Conservation (phyloP, 2,888 invertebrate genomes). For the Heteromyza rotundicornis region DNA sequence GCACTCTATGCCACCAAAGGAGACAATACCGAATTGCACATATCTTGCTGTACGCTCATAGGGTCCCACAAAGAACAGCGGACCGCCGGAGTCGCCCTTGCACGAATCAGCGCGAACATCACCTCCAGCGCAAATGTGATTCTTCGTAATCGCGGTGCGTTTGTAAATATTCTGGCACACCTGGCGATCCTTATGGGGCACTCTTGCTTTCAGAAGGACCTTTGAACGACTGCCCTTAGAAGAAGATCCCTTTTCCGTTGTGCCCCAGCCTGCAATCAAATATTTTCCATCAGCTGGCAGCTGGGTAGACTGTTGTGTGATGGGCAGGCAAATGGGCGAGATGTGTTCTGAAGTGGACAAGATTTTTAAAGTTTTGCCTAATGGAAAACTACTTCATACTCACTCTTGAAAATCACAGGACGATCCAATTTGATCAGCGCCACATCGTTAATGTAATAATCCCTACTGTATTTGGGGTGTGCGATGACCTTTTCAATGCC, state of each 20-base stretch:
- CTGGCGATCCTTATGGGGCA: constrained; percentile 32
- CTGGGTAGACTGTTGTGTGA: constrained; percentile 32
- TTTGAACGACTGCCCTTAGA: constrained; percentile 28
- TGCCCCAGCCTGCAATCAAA: constrained; percentile 55
- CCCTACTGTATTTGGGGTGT: constrained; percentile 65
- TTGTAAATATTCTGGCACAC: constrained; percentile 43
- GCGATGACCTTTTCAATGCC: constrained; percentile 55
- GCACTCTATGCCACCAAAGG: constrained; percentile 68
- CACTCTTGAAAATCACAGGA: constrained; percentile 42
- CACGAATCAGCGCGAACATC: constrained; percentile 46
- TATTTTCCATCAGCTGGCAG: constrained; percentile 36
- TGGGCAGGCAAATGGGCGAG: constrained; percentile 52
- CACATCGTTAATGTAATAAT: constrained; percentile 65
- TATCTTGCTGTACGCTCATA: constrained; percentile 37
- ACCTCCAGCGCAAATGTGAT: constrained; percentile 65
- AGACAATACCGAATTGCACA: constrained; percentile 67
- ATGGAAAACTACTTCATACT: constrained; percentile 15
- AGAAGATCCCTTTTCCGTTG: constrained; percentile 38
- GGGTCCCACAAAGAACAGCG: constrained; percentile 41
- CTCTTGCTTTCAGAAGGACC: constrained; percentile 42
- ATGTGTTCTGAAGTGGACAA: constrained; percentile 38
- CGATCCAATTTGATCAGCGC: constrained; percentile 65
- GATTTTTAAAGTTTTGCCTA: background rate
- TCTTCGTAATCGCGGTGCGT: constrained; percentile 47
- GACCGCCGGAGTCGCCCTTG: constrained; percentile 55